Conservation (phyloP, 2,888 invertebrate species). For the Deilephila porcellus region DNA sequence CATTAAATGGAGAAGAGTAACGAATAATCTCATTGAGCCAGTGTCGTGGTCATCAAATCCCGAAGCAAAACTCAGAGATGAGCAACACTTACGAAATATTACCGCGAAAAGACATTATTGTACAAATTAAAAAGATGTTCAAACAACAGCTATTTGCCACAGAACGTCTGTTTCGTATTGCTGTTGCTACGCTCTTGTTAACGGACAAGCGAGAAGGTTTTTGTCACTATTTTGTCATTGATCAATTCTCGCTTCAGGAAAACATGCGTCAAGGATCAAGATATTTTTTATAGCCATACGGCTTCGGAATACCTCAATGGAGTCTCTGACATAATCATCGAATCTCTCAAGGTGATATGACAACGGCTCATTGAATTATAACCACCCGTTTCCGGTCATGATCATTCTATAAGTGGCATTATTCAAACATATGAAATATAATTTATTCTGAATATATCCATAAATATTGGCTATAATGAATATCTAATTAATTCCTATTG, state of each 20-base stretch:
- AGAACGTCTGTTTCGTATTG: constrained; percentile 8
- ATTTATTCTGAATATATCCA: neutral
- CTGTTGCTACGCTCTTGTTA: neutral
- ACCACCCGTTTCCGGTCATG: constrained; percentile 57
- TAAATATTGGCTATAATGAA: neutral
- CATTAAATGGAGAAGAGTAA: too few relatives aligned
- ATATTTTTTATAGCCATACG: constrained; percentile 50
- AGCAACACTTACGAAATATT: neutral
- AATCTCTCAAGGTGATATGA: constrained; percentile 43
- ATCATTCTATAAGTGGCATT: constrained; percentile 30
- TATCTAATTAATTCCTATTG: neutral
- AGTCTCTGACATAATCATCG: constrained; percentile 58
- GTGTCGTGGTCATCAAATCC: neutral
- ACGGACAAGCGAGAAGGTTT: constrained; percentile 7
- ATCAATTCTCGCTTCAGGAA: constrained; percentile 28
- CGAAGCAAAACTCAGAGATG: neutral
- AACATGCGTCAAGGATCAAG: constrained; percentile 28
- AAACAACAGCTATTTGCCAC: neutral
- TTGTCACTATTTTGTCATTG: constrained; percentile 12
- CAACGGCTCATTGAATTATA: constrained; percentile 52
- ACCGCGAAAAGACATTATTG: neutral
- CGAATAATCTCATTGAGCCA: too few relatives aligned
- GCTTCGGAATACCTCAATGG: constrained; percentile 54
- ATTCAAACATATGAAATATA: neutral
- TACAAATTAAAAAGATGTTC: constrained; percentile 6